Base-by-base conservation (phyloP, 1,140 invertebrate species). In the Agraylea sexmaculata region DNA sequence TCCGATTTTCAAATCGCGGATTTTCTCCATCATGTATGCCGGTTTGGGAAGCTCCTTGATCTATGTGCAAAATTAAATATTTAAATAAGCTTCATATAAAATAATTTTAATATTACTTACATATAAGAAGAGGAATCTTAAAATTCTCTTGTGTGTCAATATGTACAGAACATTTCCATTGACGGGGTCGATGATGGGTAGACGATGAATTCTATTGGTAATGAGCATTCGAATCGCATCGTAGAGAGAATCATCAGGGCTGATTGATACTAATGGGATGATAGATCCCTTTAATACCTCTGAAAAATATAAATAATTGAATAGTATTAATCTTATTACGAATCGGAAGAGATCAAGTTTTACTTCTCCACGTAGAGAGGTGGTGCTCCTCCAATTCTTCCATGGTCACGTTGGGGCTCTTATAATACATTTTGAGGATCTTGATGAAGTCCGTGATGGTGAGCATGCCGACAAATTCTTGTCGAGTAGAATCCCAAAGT, bases 391-490 rank as follows among this genome's bases (percentile, higher is more conserved):
- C 94, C 45, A 99, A 66, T 60, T 98, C 90, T 43, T 90, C 87
- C 83, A 96, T 95, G 40, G 77, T 74, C 43, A 90, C 82, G 50
- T 80, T 75, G 17, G 88, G 83, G 47, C 87, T 87, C 53, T 87
- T 93, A 66, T 97, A 94, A 69, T 96, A 94, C 79, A 92, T 95
- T 65, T 92, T 82, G 37, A 97, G 70, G 54, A 99, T 97, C 64
- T 92, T 90, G 55, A 99, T 99, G 61, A 99, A 99, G 67, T 99
- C 96, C 34, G 96, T 99, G 52, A 99, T 98, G 21, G 96, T 99
- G 34, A 99, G 70, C 94, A 99, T 98, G 31, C 94, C 88, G 20
- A 89, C 83, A 57, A 83, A 99, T 57, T 84, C 74, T 60, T 98
- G 92, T 51, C 79, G 76, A 32, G 72, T 68, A 43, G 83, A 90